These are phyloP conservation scores for Ectropis grisescens DNA, from an alignment of 1,140 invertebrate species.

Conservation along the genomic window DNA sequence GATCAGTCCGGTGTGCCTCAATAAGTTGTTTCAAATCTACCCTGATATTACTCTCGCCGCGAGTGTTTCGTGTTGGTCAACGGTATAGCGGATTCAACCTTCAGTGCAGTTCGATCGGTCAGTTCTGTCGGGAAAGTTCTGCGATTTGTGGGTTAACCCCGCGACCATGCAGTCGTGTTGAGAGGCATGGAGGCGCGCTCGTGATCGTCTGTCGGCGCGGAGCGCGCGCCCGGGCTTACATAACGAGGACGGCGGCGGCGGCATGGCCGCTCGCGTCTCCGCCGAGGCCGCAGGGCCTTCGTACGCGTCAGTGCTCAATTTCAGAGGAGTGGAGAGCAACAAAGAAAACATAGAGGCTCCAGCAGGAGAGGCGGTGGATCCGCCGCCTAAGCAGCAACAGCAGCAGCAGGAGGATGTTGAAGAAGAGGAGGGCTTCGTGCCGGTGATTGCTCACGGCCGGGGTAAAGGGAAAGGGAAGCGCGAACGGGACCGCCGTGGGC, in stretches of 20 bases:
- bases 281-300: constrained; percentile 62
- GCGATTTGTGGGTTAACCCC: constrained; percentile 7
- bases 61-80: background rate
- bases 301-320: constrained; percentile 68
- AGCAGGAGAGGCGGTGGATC: constrained; percentile 38
- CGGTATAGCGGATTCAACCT: background rate
- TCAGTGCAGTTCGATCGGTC: background rate
- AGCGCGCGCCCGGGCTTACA: constrained; percentile 64
- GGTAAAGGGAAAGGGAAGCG: constrained; percentile 43
- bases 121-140: background rate
- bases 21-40: constrained; percentile 46
- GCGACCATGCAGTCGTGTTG: constrained; percentile 22
- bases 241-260: constrained; percentile 55
- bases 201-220: constrained; percentile 62
- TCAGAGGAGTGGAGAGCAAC: constrained; percentile 53
- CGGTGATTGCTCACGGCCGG: constrained; percentile 54
- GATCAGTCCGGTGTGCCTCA: constrained; percentile 58
- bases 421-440: constrained; percentile 66
- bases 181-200: constrained; percentile 63
- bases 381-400: constrained; percentile 23
- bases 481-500: constrained; percentile 44
- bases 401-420: constrained; percentile 23
- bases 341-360: constrained; percentile 60
- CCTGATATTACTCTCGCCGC: background rate
- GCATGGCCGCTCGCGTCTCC: constrained; percentile 68